Evolutionary conservation across 2,797 vertebrate genomes (phyloP).

Genomic region (Gobionotothen gibberifrons): DNA sequence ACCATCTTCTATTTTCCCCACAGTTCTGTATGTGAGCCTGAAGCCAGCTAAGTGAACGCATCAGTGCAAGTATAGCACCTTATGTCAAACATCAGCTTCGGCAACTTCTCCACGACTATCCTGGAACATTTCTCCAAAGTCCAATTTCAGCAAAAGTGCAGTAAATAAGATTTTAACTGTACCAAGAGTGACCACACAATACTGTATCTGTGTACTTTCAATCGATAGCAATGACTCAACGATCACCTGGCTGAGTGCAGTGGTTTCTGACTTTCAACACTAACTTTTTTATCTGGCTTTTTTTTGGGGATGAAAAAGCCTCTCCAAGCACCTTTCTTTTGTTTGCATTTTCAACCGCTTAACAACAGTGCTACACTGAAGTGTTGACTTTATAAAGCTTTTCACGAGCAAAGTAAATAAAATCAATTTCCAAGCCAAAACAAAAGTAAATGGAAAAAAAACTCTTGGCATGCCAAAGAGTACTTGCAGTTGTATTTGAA

Average conservation of each 20-base stretch:
- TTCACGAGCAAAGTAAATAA: slow-evolving; percentile 14
- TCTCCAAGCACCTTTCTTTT: neutral
- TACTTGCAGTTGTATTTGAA: neutral
- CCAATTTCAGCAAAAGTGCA: slow-evolving; percentile 3
- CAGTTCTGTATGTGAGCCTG: neutral
- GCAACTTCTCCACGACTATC: slow-evolving; percentile 1
- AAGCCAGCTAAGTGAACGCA: slow-evolving; percentile 1
- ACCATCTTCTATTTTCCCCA: neutral
- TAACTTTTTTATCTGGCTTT: slow-evolving; percentile 17
- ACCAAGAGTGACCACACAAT: neutral
- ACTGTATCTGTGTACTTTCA: slow-evolving; percentile 1
- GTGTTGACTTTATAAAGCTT: neutral
- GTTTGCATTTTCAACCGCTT: slow-evolving; percentile 2
- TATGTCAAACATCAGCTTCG: slow-evolving; percentile 17
- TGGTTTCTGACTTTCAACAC: slow-evolving; percentile 27
- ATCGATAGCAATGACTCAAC: slow-evolving; percentile 19
- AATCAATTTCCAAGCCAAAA: neutral
- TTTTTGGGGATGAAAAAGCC: neutral
- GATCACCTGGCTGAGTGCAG: neutral
- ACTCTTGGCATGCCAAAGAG: neutral
- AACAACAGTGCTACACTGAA: neutral
- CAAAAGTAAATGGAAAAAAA: neutral
- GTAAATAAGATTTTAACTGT: neutral
- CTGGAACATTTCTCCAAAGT: slow-evolving; percentile 7
- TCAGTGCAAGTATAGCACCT: neutral